Conservation (phyloP, 2,113 vertebrate genomes). For the Coracopsis vasa region DNA sequence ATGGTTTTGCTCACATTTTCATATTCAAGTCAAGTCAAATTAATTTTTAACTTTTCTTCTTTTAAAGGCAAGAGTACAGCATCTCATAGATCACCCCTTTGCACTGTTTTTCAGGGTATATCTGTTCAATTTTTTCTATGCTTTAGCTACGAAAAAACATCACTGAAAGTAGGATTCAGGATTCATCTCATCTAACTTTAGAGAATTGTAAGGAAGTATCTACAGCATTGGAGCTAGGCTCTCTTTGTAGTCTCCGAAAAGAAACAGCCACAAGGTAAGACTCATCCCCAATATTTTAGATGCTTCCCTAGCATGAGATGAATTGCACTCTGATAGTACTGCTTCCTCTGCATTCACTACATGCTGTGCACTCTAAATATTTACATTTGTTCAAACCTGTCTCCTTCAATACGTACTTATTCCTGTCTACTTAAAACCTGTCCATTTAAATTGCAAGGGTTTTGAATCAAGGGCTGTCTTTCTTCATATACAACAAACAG, state of each 20-base stretch:
- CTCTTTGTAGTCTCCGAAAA: neutral
- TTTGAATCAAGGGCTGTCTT: neutral
- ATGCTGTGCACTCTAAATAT: neutral
- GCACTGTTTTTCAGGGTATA: neutral
- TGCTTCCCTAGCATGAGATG: neutral
- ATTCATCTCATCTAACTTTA: neutral
- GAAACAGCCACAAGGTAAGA: neutral
- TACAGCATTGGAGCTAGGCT: neutral
- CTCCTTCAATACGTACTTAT: neutral
- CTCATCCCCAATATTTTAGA: neutral
- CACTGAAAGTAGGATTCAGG: neutral
- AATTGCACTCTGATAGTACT: neutral
- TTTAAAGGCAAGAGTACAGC: neutral
- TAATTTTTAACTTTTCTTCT: neutral
- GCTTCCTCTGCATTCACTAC: neutral
- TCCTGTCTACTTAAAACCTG: neutral
- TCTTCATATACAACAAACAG: neutral
- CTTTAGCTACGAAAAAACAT: neutral
- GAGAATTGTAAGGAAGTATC: neutral
- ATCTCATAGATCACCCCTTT: neutral
- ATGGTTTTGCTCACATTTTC: slow-evolving; percentile 6
- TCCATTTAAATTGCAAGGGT: neutral
- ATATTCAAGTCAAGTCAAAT: slow-evolving; percentile 18
- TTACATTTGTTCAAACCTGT: neutral
- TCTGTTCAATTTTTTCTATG: neutral